Percentiles rank a stretch among this genome's conserved stretches.
Evolutionary conservation across 2,113 vertebrate genomes (phyloP).

Genomic region (mouse (Mus musculus)): DNA sequence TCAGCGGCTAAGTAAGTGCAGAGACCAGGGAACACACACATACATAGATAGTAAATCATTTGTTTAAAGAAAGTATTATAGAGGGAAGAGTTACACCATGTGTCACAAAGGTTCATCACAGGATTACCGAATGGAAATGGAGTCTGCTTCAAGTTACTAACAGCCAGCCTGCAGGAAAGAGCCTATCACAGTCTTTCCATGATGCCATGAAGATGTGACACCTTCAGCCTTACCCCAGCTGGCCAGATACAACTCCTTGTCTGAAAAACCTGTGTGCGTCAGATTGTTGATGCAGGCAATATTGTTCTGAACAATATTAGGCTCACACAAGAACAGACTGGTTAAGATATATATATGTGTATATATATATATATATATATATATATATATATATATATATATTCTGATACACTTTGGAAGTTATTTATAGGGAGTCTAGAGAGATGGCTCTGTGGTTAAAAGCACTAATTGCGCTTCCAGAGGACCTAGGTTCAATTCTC

Average conservation of each 20-base stretch:
- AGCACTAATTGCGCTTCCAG: neutral
- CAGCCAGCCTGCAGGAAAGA: slow-evolving; percentile 30
- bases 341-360: too few relatives aligned
- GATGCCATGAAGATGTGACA: neutral
- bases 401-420: neutral
- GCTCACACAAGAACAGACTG: neutral
- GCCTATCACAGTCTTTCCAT: neutral
- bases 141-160: slow-evolving; percentile 30
- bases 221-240: neutral
- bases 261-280: slow-evolving; percentile 9
- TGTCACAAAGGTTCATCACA: neutral
- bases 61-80: neutral
- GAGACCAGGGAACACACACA: neutral
- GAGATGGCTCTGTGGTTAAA: neutral
- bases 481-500: neutral
- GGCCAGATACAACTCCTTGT: slow-evolving; percentile 15
- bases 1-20: neutral
- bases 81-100: slow-evolving; percentile 24
- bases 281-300: neutral
- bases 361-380: too few relatives aligned
- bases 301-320: slow-evolving; percentile 33
- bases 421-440: neutral
- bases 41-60: neutral
- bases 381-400: too few relatives aligned
- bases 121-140: slow-evolving; percentile 40